phyloP scores from a whole-genome alignment of 2,797 vertebrate genomes.

The Clarias platycephalus region DNA sequence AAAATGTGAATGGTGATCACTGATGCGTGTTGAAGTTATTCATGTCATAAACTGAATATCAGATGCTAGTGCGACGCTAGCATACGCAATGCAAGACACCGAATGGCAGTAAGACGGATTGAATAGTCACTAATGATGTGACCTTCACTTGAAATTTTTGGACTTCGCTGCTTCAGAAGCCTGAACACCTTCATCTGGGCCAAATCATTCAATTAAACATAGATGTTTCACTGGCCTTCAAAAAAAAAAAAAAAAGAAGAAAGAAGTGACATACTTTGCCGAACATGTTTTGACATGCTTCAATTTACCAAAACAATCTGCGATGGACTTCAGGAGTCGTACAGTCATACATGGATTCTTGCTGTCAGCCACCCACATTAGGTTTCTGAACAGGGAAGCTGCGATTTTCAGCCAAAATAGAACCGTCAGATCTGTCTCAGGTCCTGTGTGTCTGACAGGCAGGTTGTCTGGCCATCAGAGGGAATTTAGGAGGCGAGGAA shows the following conservation, averaged over 20 bases:
- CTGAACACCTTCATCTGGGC: neutral
- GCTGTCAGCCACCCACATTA: constrained; percentile 1
- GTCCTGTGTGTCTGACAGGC: constrained; percentile 13
- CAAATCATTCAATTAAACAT: neutral
- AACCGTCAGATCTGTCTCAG: constrained; percentile 31
- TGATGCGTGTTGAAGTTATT: constrained; percentile 11
- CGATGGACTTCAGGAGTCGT: neutral
- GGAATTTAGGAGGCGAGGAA: constrained; percentile 30
- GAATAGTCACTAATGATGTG: constrained; percentile 2
- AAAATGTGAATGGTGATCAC: neutral
- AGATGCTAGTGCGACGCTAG: neutral
- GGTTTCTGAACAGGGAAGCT: constrained; percentile 14
- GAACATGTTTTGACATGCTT: neutral
- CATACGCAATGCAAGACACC: neutral
- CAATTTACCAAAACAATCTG: neutral
- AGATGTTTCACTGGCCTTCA: neutral
- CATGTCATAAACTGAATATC: neutral
- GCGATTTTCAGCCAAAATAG: constrained; percentile 33
- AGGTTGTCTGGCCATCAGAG: constrained; percentile 38
- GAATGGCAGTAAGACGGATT: neutral
- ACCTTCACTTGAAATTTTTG: neutral
- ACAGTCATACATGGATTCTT: neutral
- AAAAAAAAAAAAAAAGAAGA: neutral
- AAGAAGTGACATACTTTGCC: neutral
- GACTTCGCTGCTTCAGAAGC: neutral